phyloP scores from a whole-genome alignment of 2,113 vertebrate genomes.

The Mystacornis crossleyi region DNA sequence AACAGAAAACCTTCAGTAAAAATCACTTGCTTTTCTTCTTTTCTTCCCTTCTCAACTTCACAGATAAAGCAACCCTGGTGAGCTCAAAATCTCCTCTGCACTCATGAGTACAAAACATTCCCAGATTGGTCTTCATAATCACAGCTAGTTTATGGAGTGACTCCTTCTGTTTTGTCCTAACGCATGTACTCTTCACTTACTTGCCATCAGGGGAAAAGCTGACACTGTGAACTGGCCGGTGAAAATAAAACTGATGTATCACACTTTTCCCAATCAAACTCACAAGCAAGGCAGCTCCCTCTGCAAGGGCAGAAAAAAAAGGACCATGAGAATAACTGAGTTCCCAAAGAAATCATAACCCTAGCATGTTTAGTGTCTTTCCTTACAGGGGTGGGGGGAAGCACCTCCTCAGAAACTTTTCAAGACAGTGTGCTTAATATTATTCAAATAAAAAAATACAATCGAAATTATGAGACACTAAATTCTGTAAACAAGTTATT shows the following conservation, averaged over 20 bases:
- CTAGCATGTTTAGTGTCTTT: not conserved
- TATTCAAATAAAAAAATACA: not conserved
- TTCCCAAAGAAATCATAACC: not conserved
- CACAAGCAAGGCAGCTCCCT: constrained; percentile 88
- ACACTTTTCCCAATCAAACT: constrained; percentile 85
- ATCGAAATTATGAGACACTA: not conserved
- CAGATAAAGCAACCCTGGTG: not conserved
- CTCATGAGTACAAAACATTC: not conserved
- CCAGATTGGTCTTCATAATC: not conserved
- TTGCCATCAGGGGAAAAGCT: constrained; percentile 94
- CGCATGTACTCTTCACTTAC: constrained; percentile 54
- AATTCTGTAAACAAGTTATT: not conserved
- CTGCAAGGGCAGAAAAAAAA: constrained; percentile 66
- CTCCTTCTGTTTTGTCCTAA: not conserved
- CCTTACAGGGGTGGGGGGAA: accelerated
- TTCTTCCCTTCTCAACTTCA: not conserved
- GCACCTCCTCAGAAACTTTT: not conserved
- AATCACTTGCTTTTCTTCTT: not conserved
- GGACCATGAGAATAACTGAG: accelerated
- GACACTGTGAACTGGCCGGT: constrained; percentile 89
- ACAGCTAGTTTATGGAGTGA: not conserved
- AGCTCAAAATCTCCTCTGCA: not conserved
- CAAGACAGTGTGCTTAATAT: not conserved
- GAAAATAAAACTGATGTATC: constrained; percentile 92
- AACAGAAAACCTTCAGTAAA: not conserved